A percentile compares a stretch with the other conserved stretches of the same genome.
phyloP scores from a whole-genome alignment of 2,113 vertebrate species.

The Actenoides hombroni region DNA sequence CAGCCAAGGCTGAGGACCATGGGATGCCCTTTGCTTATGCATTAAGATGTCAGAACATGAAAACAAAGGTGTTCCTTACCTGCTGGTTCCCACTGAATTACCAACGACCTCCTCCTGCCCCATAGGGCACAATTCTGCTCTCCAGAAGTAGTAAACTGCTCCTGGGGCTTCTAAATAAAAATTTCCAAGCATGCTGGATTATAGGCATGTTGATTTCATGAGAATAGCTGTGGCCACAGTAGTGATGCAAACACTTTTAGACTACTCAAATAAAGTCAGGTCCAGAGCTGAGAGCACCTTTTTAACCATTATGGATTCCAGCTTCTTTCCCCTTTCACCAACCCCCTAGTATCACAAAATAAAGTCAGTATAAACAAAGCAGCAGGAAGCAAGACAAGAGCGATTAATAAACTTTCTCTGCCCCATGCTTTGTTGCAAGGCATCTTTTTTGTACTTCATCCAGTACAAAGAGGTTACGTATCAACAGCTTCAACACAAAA shows the following conservation, averaged over 20 bases:
- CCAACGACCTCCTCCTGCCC: background rate
- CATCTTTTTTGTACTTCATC: background rate
- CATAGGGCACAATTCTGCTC: accelerated
- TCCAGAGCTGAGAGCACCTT: background rate
- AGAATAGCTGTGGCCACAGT: background rate
- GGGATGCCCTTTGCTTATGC: too few species aligned
- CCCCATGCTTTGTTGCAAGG: background rate
- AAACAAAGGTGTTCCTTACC: background rate
- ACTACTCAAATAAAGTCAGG: background rate
- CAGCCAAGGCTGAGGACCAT: accelerated
- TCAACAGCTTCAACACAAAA: background rate
- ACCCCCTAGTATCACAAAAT: background rate
- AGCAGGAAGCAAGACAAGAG: background rate
- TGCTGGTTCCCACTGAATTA: background rate
- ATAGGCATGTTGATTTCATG: accelerated
- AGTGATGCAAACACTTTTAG: background rate
- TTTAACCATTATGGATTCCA: background rate
- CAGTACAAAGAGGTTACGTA: background rate
- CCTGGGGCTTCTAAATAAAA: background rate
- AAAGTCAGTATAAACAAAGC: background rate
- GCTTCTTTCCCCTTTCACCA: background rate
- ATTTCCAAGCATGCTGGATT: background rate
- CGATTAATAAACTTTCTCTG: background rate
- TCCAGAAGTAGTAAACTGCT: background rate
- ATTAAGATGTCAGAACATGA: accelerated